Evolutionary conservation across 2,888 invertebrate species (phyloP), one percentile per base, ranked within the genome.

Genomic region (Ceratothoa steindachneri): DNA sequence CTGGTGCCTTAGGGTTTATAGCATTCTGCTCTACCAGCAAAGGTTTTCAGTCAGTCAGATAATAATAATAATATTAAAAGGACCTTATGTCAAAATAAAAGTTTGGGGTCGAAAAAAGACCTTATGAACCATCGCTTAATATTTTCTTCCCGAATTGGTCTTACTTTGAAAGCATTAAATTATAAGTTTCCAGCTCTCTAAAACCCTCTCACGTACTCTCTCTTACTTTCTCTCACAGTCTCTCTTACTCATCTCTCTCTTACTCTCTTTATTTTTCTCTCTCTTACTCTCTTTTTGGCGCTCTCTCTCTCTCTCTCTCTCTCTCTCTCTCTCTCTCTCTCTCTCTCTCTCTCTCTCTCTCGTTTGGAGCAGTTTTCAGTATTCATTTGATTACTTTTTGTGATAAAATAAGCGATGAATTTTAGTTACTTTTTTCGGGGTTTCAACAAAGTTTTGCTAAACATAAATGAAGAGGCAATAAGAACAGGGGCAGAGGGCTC

Each of bases 191-290:
- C 15, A 41, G 7, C 41, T 41, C 41, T 41, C 41, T 41, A 7
- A 9, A 7, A 9, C 41, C 15, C 41, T 41, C 41, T 41, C 41
- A n/a, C n/a, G 65, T 73, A 51, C 73, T 22, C 71, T 51, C 69
- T 71, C 71, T 68, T 30, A 70, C 67, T 71, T 31, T 77, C 69
- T 30, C 65, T 69, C 64, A 22, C 55, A 41, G 51, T 52, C 70
- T 73, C 77, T 72, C 74, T 72, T 73, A 72, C 73, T 76, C 75
- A 72, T 75, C 19, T 31, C 24, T 22, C 41, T 31, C 30, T 67
- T n/a, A 15, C 67, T n/a, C 19, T 22, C 30, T 30, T 31, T 31
- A 15, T 22, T 31, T 67, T 31, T 67, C 24, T 41, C 31, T 67
- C 41, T 41, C 41, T 31, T 22, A 22, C 41, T 41, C 30, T 67